Percentiles rank a stretch among this genome's conserved stretches.
phyloP scores from a whole-genome alignment of 2,888 invertebrate genomes.

The Hartigia nigra region DNA sequence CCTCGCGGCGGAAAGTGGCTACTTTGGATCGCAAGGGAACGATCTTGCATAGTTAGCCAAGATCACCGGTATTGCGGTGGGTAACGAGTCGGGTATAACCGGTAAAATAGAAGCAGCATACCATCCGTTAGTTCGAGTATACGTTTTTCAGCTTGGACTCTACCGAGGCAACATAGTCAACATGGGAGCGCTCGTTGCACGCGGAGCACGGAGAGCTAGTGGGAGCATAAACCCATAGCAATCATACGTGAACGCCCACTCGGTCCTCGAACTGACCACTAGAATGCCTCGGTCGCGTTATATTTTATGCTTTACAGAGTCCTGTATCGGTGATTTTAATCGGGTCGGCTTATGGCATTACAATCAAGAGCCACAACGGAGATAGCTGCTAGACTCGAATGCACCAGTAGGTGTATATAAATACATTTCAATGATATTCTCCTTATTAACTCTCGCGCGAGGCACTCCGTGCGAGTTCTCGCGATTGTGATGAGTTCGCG shows the following conservation, averaged over 20 bases:
- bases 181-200: background rate
- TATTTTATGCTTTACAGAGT: constrained; percentile 4
- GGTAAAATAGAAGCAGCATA: constrained; percentile 9
- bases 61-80: constrained; percentile 7
- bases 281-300: constrained; percentile 11
- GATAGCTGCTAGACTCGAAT: constrained; percentile 10
- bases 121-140: constrained; percentile 6
- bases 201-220: constrained; percentile 8
- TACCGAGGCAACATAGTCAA: constrained; percentile 3
- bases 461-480: background rate
- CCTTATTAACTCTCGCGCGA: constrained; percentile 28
- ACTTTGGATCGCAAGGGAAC: background rate
- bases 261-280: constrained; percentile 22
- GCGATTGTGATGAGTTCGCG: background rate
- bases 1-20: background rate
- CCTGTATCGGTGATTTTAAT: constrained; percentile 34
- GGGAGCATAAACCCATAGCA: constrained; percentile 25
- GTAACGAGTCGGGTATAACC: constrained; percentile 5
- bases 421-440: constrained; percentile 32
- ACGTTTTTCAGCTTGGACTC: constrained; percentile 1
- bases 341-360: constrained; percentile 33
- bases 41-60: constrained; percentile 3
- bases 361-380: constrained; percentile 17
- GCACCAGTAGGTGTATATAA: constrained; percentile 23
- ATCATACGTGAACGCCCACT: constrained; percentile 36